phyloP scores from a whole-genome alignment of 1,140 invertebrate species.

The Lucilia sericata region DNA sequence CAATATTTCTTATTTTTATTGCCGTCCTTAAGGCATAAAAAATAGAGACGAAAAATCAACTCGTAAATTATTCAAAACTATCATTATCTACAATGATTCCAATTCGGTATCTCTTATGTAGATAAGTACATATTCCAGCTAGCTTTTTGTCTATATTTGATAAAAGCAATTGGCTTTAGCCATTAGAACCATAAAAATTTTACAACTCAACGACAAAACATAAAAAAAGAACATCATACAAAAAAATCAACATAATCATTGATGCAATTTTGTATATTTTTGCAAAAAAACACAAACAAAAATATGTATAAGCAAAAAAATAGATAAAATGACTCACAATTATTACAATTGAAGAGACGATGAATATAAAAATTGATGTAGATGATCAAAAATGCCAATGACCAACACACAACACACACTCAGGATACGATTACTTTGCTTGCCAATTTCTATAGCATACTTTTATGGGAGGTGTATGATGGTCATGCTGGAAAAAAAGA shows the following conservation, averaged over 20 bases:
- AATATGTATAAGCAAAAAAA: background rate
- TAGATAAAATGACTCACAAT: slow-evolving; percentile 23
- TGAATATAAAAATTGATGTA: slow-evolving; percentile 31
- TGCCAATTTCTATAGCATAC: slow-evolving; percentile 8
- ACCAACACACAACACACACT: background rate
- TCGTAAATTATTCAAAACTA: slow-evolving; percentile 43
- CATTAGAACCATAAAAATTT: slow-evolving; percentile 32
- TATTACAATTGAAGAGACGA: slow-evolving; percentile 23
- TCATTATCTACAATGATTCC: background rate
- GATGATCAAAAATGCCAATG: slow-evolving; percentile 32
- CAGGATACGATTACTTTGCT: no score
- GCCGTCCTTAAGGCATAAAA: background rate
- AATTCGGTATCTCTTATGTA: background rate
- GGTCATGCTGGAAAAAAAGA: background rate
- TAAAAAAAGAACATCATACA: background rate
- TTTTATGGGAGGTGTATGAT: background rate
- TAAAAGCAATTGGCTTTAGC: slow-evolving; percentile 22
- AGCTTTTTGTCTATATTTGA: no score
- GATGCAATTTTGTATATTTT: slow-evolving; percentile 32
- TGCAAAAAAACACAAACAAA: background rate
- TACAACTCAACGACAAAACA: slow-evolving; percentile 30
- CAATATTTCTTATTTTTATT: background rate
- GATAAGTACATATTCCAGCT: background rate
- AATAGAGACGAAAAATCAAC: background rate
- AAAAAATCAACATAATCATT: slow-evolving; percentile 29